Evolutionary conservation across 1,140 invertebrate species (phyloP), one percentile per base, ranked within the genome.

Genomic region (Cyclargus thomasi): DNA sequence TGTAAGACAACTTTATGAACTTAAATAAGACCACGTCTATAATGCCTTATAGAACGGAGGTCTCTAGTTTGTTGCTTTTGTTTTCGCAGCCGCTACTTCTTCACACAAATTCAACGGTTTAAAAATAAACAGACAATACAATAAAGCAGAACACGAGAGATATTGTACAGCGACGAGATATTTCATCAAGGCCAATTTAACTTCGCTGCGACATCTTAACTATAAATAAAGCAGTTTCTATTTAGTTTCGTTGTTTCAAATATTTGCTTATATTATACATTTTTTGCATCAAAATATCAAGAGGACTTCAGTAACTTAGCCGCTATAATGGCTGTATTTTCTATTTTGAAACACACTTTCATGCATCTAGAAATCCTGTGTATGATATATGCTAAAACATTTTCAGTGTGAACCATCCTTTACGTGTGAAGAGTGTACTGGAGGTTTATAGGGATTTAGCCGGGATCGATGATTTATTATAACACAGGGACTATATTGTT

Each of bases 391-490:
- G 39, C 39, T 47, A 47, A 47, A 47, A 47, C 39, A 47, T 47
- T 47, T 47, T 59, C 20, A 2, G 55, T 59, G 55, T 59, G 55
- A 21, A 59, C 18, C 18, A 5, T 59, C 18, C 55, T 17, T 59
- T 59, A 59, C 20, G 20, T 20, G 17, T 18, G 18, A 18, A 18
- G 18, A 59, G 55, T 55, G 53, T 59, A 59, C 55, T 59, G 20
- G 17, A 39, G 72, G 67, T 65, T 69, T 63, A 35, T 67, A 63
- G 71, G 67, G 72, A 74, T 71, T 74, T 69, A 70, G 72, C 63
- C 64, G 63, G 72, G 75, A 79, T 83, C 76, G 77, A 78, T 83
- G 81, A 85, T 87, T 84, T 87, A 87, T 86, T 76, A 74, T 74
- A 69, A 81, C 72, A 77, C 76, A 65, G 82, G 78, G 80, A 79